Evolutionary conservation across 2,797 vertebrate genomes (phyloP), one percentile per base, ranked within the genome.

Genomic region (Tapera naevia): DNA sequence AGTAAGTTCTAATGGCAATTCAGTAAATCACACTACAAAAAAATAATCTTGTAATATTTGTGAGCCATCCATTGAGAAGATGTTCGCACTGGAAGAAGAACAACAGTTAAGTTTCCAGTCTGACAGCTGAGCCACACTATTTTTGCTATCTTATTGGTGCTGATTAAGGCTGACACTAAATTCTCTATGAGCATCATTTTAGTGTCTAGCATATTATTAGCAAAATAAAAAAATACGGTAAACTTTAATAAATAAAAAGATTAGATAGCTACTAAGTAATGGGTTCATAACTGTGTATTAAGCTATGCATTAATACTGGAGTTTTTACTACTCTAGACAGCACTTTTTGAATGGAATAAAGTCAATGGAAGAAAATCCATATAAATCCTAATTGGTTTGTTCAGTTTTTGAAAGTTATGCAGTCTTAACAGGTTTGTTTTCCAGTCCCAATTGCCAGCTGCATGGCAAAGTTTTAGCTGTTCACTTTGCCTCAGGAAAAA

Each of bases 401-500:
- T 96, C 33, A 41, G 66, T 58, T 82, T 67, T 72, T 75, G 79
- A 71, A 93, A 50, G 3, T 23, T 73, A n/a, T 73, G 45, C 46
- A 56, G 67, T 24, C 15, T 86, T 94, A 88, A 69, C 9, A 45
- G 67, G 69, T 56, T 53, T 62, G 56, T 62, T 64, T 72, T 91
- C 24, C 4, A 4, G 72, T 74, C 71, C 75, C 76, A 72, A 4
- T 23, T 66, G 83, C n/a, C 35, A 22, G 69, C 23, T 58, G 5
- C 67, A 75, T 51, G 39, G 81, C 64, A 88, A 87, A 93, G 30
- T 64, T 91, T 91, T 95, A 96, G 96, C 96, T 96, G 71, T 95
- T 96, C 89, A 95, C 95, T 97, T 96, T 92, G 92, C 94, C 96
- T 97, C 75, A 27, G 94, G 97, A 97, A 96, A 97, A 98, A 96